Evolutionary conservation across 1,140 invertebrate genomes (phyloP), one percentile per base, ranked within the genome.

Genomic region (Asobara japonica): DNA sequence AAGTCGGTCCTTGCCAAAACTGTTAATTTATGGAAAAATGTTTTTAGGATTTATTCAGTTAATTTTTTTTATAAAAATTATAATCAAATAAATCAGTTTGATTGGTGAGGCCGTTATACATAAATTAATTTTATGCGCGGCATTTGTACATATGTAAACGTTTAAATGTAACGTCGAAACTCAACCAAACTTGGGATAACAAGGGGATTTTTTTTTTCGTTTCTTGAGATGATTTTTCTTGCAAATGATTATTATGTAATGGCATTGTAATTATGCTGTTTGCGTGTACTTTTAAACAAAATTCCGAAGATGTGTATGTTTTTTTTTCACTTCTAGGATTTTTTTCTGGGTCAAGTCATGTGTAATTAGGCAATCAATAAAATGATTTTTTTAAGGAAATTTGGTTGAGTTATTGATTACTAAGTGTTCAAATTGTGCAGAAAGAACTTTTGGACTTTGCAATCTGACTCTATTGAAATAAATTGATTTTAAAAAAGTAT

Each of bases 141-240:
- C 68, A 56, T 22, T 70, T 74, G 72, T 74, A 70, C 64, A 74
- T 74, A 74, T 73, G 60, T 73, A 56, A 68, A 68, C 67, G 51
- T 60, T 69, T 51, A 67, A 56, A 72, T 56, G 11, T 72, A 72
- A 56, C 51, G 27, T 51, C 11, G 22, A 20, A 68, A 13, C 18
- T 71, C 67, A 29, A 31, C 60, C 60, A 62, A 62, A 62, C 29
- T 30, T 62, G 60, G 60, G 60, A 62, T 30, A 29, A 30, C n/a
- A 62, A 30, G 60, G 60, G 60, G 16, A 62, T 62, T 62, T 62
- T 72, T 62, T 16, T 33, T 27, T 2, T 16, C 27, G 22, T 30
- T 66, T 18, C 7, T 56, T 56, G n/a, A 27, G 20, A 56, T 45
- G 6, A 4, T 65, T 41, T 61, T 38, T 65, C 33, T 61, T 33